Evolutionary conservation across 2,113 vertebrate genomes (phyloP).

Genomic region (Neopipo cinnamomea): DNA sequence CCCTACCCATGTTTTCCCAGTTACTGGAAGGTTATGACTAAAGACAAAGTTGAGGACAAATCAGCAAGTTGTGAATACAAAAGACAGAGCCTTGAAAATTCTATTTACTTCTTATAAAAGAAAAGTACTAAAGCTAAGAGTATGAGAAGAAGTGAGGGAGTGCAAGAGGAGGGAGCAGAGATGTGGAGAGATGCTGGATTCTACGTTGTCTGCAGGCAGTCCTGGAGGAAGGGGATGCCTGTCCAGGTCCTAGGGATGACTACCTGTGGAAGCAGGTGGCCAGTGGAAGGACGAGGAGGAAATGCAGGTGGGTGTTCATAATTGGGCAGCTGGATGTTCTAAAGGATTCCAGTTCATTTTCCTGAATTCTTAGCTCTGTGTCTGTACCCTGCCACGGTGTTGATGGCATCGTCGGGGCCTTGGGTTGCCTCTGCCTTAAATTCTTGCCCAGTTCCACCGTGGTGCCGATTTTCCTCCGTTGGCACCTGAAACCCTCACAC

Average conservation of each 20-base stretch:
- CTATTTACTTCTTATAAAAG: background rate
- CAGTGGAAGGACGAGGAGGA: background rate
- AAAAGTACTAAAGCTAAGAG: background rate
- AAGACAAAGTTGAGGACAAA: background rate
- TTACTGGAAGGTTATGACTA: background rate
- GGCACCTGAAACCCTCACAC: background rate
- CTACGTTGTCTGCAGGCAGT: background rate
- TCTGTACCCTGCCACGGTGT: background rate
- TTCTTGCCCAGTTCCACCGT: background rate
- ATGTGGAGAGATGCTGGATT: background rate
- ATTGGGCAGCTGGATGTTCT: background rate
- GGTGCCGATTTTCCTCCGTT: conserved; percentile 1
- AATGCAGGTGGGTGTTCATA: background rate
- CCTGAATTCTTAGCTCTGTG: background rate
- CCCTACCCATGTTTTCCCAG: background rate
- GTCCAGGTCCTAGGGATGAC: background rate
- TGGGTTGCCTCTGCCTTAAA: conserved; percentile 30
- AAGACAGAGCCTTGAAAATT: background rate
- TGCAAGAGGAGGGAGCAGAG: background rate
- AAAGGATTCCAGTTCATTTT: background rate
- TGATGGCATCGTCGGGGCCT: background rate
- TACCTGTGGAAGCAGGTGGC: background rate
- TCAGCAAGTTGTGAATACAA: background rate
- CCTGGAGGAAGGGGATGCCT: background rate
- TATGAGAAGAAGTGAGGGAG: background rate